Evolutionary conservation across 2,113 vertebrate species (phyloP), one percentile per base, ranked within the genome.

Genomic region (Polypterus bichir): DNA sequence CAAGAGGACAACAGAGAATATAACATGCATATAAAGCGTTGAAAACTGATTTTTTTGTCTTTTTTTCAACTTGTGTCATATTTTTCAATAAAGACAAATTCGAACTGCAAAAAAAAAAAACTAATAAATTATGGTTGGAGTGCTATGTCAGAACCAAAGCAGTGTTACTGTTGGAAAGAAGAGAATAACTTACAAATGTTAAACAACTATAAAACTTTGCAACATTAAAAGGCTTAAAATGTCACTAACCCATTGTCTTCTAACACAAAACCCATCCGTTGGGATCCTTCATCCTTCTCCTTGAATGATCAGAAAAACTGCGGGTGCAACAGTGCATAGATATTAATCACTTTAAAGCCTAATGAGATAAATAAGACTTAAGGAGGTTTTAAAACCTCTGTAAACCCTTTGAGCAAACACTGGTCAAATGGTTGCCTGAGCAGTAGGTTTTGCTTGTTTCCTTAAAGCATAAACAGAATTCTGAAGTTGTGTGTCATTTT

Each of bases 321-420:
- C 80, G 77, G 78, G 77, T 81, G 87, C 82, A 83, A 78, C 86
- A 78, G 81, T 76, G 84, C 83, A 91, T 93, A 94, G 89, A 89
- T 90, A 94, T 94, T 92, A 89, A 93, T 93, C 90, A 92, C 79
- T 80, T 88, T 89, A 91, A 91, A 89, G 79, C 82, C 82, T 93
- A 97, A 92, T 93, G 87, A 92, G 89, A 91, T 93, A 89, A 94
- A 91, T 79, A 89, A 88, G 85, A 83, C 80, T 86, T 88, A 79
- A 80, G 79, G 71, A 77, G 78, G 79, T 73, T 79, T 74, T 80
- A 71, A 73, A 82, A 81, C 81, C 80, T 80, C 74, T 69, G 73
- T 83, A 79, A 82, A 75, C 73, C 77, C 71, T 65, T 60, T 59
- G 70, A 71, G 82, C 78, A 75, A 80, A 76, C 76, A 74, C 72